Conservation (phyloP, 2,888 invertebrate genomes). For the Pachymerium ferrugineum region DNA sequence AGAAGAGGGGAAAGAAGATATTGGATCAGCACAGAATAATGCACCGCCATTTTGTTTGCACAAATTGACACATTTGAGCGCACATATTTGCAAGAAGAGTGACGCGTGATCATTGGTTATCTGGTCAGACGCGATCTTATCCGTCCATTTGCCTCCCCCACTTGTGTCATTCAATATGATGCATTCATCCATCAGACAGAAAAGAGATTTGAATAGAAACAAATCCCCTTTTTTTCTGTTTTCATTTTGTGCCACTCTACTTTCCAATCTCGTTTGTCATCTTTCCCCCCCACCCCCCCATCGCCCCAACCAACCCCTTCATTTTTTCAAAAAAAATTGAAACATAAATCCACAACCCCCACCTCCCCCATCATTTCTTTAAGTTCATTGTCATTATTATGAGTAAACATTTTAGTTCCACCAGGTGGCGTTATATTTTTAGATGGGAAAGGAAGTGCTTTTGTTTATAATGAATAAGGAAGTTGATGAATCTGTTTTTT, state of each 20-base stretch:
- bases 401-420: conserved; percentile 20
- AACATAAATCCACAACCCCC: background rate
- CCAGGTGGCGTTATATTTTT: too few species aligned
- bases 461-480: background rate
- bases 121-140: conserved; percentile 24
- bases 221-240: conserved; percentile 6
- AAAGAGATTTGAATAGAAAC: conserved; percentile 9
- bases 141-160: conserved; percentile 2
- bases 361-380: too few species aligned
- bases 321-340: conserved; percentile 6
- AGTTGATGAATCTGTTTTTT: background rate
- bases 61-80: conserved; percentile 20
- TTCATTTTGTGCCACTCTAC: conserved; percentile 12
- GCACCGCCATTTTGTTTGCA: conserved; percentile 9
- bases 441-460: background rate
- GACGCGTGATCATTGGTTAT: conserved; percentile 19
- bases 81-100: conserved; percentile 2
- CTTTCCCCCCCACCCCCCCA: too few species aligned
- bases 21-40: background rate
- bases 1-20: background rate
- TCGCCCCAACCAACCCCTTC: too few species aligned
- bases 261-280: conserved; percentile 21
- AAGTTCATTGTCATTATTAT: background rate
- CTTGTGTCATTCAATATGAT: conserved; percentile 16
- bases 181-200: conserved; percentile 22